Percentiles rank a stretch among this genome's conserved stretches.
Conservation (phyloP, 2,797 vertebrate genomes). For the Oreochromis mossambicus region DNA sequence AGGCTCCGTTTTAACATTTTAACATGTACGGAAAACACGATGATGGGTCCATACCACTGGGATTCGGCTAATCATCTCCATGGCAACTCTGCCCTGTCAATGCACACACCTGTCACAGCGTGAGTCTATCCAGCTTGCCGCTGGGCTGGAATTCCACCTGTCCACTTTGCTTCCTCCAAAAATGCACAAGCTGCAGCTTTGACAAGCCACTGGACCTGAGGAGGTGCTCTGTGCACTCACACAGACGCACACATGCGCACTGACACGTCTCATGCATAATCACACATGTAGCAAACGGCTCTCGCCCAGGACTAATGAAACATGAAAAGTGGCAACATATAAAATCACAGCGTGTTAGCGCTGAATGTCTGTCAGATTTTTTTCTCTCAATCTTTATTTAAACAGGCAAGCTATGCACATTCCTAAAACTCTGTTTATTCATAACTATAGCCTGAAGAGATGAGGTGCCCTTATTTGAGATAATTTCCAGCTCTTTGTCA, state of each 20-base stretch:
- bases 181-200: conserved; percentile 11
- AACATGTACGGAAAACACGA: not conserved
- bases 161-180: conserved; percentile 25
- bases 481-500: not conserved
- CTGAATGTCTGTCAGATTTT: conserved; percentile 3
- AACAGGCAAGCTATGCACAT: conserved; percentile 28
- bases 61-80: conserved; percentile 3
- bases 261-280: not conserved
- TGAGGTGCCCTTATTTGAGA: not conserved
- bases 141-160: conserved; percentile 36
- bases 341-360: conserved; percentile 4
- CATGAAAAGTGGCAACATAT: conserved; percentile 31
- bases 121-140: conserved; percentile 29
- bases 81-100: conserved; percentile 22
- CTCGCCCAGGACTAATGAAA: conserved; percentile 22
- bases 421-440: conserved; percentile 14
- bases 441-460: conserved; percentile 16
- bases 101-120: conserved; percentile 23
- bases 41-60: not conserved
- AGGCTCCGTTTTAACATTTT: not conserved
- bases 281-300: not conserved
- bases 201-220: conserved; percentile 21
- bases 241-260: not conserved
- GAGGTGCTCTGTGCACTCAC: not conserved
- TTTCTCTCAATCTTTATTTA: conserved; percentile 41